These are phyloP conservation scores for Psittacula echo DNA, from an alignment of 2,797 vertebrate species.

Conservation along the genomic window DNA sequence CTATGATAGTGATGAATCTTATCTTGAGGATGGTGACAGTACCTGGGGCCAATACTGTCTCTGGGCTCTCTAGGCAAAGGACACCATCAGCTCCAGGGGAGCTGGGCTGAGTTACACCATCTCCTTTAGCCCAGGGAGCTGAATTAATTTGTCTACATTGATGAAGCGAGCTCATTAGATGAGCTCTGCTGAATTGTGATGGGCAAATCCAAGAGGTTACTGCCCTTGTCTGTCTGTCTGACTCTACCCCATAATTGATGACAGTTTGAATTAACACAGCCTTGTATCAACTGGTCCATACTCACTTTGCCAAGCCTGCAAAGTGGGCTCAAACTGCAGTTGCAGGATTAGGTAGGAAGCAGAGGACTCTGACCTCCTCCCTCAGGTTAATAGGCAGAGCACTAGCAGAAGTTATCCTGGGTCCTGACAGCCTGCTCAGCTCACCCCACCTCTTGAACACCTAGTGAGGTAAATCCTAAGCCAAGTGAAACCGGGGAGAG, in stretches of 20 bases:
- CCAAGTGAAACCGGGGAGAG: neutral
- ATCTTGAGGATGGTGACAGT: accelerated
- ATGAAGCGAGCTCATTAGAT: neutral
- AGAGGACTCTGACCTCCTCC: neutral
- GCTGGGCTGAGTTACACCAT: accelerated
- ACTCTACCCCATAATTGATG: neutral
- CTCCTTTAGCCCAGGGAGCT: neutral
- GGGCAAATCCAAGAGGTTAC: neutral
- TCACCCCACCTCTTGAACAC: neutral
- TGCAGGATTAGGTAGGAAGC: neutral
- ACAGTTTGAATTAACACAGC: neutral
- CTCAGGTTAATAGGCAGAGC: neutral
- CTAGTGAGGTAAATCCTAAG: neutral
- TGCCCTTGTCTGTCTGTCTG: neutral
- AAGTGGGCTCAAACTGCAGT: neutral
- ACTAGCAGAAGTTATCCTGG: neutral
- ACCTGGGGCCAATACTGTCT: neutral
- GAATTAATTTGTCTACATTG: neutral
- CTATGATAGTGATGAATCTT: neutral
- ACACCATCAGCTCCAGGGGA: accelerated
- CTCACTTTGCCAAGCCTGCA: neutral
- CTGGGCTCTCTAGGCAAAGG: neutral
- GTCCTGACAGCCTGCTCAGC: neutral
- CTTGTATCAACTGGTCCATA: accelerated
- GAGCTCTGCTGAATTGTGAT: neutral